These are phyloP conservation scores for Philaethria dido DNA, from an alignment of 2,888 invertebrate genomes.

Conservation along the genomic window DNA sequence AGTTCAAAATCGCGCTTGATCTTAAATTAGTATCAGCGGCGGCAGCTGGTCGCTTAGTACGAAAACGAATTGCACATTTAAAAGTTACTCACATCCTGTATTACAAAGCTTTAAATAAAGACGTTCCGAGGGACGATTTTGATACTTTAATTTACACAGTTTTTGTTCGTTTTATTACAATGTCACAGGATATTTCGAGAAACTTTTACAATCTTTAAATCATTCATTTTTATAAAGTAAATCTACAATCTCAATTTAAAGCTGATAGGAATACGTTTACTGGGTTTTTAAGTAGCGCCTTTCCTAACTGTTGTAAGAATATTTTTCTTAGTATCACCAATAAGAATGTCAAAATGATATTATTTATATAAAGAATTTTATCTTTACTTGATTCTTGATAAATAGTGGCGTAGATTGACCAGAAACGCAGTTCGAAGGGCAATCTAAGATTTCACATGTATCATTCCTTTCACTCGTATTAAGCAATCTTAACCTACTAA, in stretches of 20 bases:
- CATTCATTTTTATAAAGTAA: no score
- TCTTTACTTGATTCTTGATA: neutral
- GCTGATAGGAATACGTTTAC: no score
- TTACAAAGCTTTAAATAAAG: neutral
- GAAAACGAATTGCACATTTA: conserved; percentile 13
- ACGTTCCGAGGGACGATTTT: neutral
- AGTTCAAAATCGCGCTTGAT: conserved; percentile 33
- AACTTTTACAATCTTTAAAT: neutral
- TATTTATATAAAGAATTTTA: neutral
- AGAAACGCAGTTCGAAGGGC: conserved; percentile 22
- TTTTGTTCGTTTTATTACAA: neutral
- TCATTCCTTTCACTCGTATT: conserved; percentile 35
- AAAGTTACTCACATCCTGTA: conserved; percentile 19
- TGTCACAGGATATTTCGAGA: no score
- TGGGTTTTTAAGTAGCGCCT: no score
- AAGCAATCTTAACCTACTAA: conserved; percentile 30
- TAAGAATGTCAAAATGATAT: no score
- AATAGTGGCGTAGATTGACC: neutral
- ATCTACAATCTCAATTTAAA: no score
- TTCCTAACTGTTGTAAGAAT: no score
- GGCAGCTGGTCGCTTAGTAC: conserved; percentile 25
- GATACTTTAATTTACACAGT: neutral
- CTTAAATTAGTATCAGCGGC: conserved; percentile 33
- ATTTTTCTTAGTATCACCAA: no score
- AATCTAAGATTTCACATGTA: conserved; percentile 23